A percentile compares a stretch with the other conserved stretches of the same genome.
Evolutionary conservation across 2,797 vertebrate species (phyloP).

Genomic region (Syndactyla subalaris): DNA sequence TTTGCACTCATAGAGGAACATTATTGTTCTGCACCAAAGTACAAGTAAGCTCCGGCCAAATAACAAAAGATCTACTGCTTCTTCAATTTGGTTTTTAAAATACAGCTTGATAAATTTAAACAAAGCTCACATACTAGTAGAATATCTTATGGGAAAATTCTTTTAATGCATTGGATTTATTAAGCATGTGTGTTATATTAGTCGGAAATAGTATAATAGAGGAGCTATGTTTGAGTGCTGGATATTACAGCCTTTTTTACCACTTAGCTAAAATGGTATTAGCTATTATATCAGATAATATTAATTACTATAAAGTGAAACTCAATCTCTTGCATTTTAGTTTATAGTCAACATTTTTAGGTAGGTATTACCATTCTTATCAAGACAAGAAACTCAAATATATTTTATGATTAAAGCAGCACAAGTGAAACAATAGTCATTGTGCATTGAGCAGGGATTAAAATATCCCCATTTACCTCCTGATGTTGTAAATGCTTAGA

Average conservation of each 20-base stretch:
- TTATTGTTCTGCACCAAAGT: neutral
- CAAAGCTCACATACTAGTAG: constrained; percentile 1
- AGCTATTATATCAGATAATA: neutral
- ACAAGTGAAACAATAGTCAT: neutral
- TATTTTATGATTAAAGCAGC: neutral
- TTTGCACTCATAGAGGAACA: neutral
- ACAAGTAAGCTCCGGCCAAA: constrained; percentile 7
- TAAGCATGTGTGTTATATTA: constrained; percentile 37
- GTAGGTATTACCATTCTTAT: neutral
- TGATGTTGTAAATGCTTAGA: neutral
- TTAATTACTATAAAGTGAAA: neutral
- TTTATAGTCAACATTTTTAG: neutral
- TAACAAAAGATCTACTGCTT: constrained; percentile 15
- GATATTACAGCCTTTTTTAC: neutral
- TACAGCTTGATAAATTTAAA: constrained; percentile 35
- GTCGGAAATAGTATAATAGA: constrained; percentile 49
- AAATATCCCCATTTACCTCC: neutral
- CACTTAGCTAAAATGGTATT: neutral
- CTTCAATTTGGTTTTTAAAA: constrained; percentile 25
- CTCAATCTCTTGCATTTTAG: neutral
- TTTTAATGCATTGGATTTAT: constrained; percentile 65
- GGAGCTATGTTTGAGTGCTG: neutral
- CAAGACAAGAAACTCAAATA: neutral
- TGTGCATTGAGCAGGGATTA: neutral
- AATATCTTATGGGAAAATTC: constrained; percentile 22